phyloP scores from a whole-genome alignment of 1,140 invertebrate genomes.

The Drosophila carrolli region DNA sequence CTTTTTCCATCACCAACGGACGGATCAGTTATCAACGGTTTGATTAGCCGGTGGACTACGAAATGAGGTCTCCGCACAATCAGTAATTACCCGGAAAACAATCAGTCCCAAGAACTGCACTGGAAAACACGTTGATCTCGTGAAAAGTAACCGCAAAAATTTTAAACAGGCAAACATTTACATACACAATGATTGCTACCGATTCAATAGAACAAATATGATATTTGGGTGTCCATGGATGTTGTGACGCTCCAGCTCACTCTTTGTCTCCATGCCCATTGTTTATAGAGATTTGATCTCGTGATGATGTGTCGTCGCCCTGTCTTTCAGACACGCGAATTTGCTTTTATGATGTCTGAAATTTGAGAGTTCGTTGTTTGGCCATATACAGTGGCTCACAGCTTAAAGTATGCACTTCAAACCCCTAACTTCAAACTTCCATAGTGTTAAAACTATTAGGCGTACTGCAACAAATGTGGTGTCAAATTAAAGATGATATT shows the following conservation, averaged over 20 bases:
- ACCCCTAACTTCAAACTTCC: no score
- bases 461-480: no score
- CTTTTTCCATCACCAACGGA: slow-evolving; percentile 7
- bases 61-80: slow-evolving; percentile 33
- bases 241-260: slow-evolving; percentile 7
- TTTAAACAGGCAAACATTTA: slow-evolving; percentile 20
- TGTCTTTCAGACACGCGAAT: slow-evolving; percentile 7
- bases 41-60: slow-evolving; percentile 23
- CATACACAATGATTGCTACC: slow-evolving; percentile 6
- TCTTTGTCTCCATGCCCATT: slow-evolving; percentile 10
- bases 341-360: slow-evolving; percentile 4
- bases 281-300: slow-evolving; percentile 7
- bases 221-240: background rate
- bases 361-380: slow-evolving; percentile 6
- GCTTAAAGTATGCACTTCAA: no score
- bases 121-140: slow-evolving; percentile 8
- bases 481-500: no score
- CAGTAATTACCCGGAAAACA: slow-evolving; percentile 46
- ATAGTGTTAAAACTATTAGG: no score
- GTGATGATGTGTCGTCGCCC: slow-evolving; percentile 7
- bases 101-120: slow-evolving; percentile 36
- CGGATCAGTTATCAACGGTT: slow-evolving; percentile 33
- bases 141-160: slow-evolving; percentile 13
- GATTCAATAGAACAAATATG: background rate
- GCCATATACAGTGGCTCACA: no score